These are phyloP conservation scores for Callinectes sapidus DNA, from an alignment of 2,888 invertebrate genomes.

Conservation along the genomic window DNA sequence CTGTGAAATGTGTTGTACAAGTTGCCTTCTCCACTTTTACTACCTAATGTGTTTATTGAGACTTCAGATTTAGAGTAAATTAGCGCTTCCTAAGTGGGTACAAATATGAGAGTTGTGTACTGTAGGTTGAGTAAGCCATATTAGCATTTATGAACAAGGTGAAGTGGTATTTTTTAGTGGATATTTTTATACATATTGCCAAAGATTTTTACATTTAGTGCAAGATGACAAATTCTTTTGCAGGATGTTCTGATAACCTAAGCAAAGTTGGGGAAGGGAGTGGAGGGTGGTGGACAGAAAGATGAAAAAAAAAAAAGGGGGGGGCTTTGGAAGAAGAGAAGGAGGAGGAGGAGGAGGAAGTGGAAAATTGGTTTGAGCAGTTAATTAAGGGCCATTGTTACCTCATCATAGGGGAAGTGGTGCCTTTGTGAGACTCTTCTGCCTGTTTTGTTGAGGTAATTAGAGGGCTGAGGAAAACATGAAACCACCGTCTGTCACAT, in stretches of 20 bases:
- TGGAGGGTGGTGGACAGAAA: neutral
- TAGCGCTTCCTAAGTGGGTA: neutral
- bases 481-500: too few species aligned
- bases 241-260: neutral
- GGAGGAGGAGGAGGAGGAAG: neutral
- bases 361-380: slow-evolving; percentile 6
- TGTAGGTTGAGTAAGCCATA: neutral
- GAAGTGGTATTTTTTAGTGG: neutral
- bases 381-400: slow-evolving; percentile 9
- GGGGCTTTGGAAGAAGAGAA: neutral
- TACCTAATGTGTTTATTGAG: neutral
- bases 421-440: neutral
- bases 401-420: neutral
- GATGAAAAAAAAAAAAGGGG: too few species aligned
- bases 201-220: neutral
- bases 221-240: neutral
- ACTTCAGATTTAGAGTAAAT: neutral
- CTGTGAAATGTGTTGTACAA: neutral
- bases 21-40: too few species aligned
- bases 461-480: neutral
- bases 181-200: neutral
- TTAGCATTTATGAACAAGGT: neutral
- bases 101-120: neutral
- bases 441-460: neutral
- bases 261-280: neutral